A percentile compares a stretch with the other conserved stretches of the same genome.
These are phyloP conservation scores for Poicephalus gulielmi DNA, from an alignment of 2,113 vertebrate genomes.

Conservation along the genomic window DNA sequence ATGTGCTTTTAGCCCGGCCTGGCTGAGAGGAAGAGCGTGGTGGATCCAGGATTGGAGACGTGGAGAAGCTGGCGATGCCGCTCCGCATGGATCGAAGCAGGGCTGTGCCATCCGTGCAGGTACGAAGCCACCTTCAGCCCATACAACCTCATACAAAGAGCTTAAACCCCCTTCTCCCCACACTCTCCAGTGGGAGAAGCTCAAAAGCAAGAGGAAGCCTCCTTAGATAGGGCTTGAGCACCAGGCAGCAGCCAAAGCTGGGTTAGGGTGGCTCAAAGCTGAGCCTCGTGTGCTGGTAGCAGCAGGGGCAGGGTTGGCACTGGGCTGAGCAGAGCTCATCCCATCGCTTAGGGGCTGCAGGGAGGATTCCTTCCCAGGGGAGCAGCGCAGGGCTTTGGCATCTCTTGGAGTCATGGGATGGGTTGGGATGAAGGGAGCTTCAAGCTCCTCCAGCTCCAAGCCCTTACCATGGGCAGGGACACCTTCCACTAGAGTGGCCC, in stretches of 20 bases:
- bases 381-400: neutral
- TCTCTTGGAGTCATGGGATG: neutral
- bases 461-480: too few relatives aligned
- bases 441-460: neutral
- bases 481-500: neutral
- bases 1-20: neutral
- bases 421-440: neutral
- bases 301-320: neutral
- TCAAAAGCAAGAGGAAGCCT: neutral
- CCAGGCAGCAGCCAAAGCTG: neutral
- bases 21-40: neutral
- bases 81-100: fast-evolving
- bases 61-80: neutral
- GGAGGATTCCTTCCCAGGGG: neutral
- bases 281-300: neutral
- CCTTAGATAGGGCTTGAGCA: neutral
- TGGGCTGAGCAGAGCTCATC: neutral
- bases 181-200: neutral
- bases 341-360: too few relatives aligned
- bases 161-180: neutral
- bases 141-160: neutral
- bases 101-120: fast-evolving
- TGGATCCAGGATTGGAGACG: neutral
- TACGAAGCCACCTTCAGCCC: too few relatives aligned
- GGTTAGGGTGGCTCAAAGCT: neutral